Percentiles rank a stretch among this genome's conserved stretches.
These are phyloP conservation scores for Perdita meconis DNA, from an alignment of 2,888 invertebrate genomes.

Conservation along the genomic window DNA sequence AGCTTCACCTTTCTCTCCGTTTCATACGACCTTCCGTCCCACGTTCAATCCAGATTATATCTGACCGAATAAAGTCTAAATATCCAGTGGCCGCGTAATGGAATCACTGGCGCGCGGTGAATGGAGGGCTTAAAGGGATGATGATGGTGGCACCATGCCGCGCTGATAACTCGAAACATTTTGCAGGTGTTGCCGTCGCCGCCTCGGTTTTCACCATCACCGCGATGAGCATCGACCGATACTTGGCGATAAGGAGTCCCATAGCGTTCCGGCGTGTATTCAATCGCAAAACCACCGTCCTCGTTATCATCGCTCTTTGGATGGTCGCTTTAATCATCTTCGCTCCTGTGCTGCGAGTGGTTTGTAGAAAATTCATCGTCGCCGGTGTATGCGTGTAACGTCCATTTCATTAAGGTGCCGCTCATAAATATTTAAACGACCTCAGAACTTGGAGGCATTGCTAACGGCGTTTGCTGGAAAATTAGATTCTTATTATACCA, in stretches of 20 bases:
- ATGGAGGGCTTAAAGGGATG: constrained; percentile 12
- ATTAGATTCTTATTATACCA: too few species aligned
- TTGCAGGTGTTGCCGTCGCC: constrained; percentile 90
- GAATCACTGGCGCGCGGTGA: neutral
- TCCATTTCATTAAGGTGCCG: neutral
- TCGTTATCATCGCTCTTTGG: constrained; percentile 89
- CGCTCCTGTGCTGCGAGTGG: constrained; percentile 87
- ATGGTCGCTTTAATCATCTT: constrained; percentile 88
- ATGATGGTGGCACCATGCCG: neutral
- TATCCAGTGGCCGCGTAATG: neutral
- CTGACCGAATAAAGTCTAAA: constrained; percentile 18
- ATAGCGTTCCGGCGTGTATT: constrained; percentile 90
- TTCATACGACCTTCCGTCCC: constrained; percentile 13
- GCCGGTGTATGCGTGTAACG: neutral
- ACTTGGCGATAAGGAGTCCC: constrained; percentile 90
- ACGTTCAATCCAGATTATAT: constrained; percentile 1
- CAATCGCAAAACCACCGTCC: constrained; percentile 88
- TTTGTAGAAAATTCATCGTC: constrained; percentile 60
- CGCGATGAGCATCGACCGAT: constrained; percentile 91
- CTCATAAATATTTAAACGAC: constrained; percentile 11
- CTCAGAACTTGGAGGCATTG: too few species aligned
- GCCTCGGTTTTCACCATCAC: constrained; percentile 92
- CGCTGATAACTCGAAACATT: constrained; percentile 8
- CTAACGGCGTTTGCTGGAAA: too few species aligned
- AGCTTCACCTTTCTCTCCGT: constrained; percentile 27